Evolutionary conservation across 1,140 invertebrate genomes (phyloP).

Genomic region (Apocrypta bakeri): DNA sequence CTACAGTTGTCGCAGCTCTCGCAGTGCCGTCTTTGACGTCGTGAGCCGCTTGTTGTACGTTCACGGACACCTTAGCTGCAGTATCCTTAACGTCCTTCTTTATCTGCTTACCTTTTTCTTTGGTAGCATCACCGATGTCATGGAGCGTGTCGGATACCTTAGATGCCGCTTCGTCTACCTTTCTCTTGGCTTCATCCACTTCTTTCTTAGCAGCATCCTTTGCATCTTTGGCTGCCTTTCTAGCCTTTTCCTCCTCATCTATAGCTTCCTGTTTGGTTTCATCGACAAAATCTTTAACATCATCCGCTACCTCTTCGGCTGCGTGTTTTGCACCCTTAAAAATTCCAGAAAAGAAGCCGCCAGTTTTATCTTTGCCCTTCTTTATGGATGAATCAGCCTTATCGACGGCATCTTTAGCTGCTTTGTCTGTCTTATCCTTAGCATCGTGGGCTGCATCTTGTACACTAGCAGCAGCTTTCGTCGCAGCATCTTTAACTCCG

Average conservation of each 20-base stretch:
- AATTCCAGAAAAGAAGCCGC: conserved; percentile 54
- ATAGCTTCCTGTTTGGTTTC: conserved; percentile 53
- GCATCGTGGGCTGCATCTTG: not conserved
- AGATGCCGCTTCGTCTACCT: not conserved
- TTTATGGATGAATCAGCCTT: conserved; percentile 54
- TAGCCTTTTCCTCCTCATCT: conserved; percentile 45
- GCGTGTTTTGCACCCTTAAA: conserved; percentile 64
- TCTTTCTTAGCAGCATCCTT: not conserved
- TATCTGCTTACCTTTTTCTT: conserved; percentile 16
- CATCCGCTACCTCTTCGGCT: conserved; percentile 62
- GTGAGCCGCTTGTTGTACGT: conserved; percentile 34
- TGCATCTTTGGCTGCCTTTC: conserved; percentile 15
- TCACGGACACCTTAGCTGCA: not conserved
- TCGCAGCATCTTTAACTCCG: not conserved
- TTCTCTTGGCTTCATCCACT: conserved; percentile 26
- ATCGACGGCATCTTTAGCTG: conserved; percentile 30
- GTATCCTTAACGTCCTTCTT: conserved; percentile 5
- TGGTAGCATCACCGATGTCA: conserved; percentile 55
- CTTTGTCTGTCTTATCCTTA: not conserved
- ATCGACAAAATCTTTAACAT: conserved; percentile 62
- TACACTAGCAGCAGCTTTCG: not conserved
- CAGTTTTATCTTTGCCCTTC: conserved; percentile 11
- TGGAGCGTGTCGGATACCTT: not conserved
- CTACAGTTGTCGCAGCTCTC: conserved; percentile 38
- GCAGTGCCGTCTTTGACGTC: not conserved